Percentiles rank a stretch among this genome's conserved stretches.
Evolutionary conservation across 2,888 invertebrate species (phyloP).

Genomic region (Phoronis australis): DNA sequence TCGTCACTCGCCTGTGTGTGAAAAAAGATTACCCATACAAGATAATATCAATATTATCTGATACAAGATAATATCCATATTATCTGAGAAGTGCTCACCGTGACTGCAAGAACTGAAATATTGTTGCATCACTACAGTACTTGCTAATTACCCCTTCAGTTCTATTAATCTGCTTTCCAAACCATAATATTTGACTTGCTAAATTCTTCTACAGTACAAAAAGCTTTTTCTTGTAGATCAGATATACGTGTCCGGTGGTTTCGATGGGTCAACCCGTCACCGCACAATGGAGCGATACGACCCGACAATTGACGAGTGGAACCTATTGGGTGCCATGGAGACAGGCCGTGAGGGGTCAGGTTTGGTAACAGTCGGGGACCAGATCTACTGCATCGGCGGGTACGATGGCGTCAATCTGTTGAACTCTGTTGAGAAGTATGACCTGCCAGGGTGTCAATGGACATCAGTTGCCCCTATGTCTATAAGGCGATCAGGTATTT

Average conservation of each 20-base stretch:
- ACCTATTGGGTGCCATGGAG: slow-evolving; percentile 35
- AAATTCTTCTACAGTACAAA: no score
- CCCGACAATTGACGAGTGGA: slow-evolving; percentile 44
- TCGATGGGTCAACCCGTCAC: slow-evolving; percentile 48
- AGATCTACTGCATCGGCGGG: slow-evolving; percentile 49
- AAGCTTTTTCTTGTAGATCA: slow-evolving; percentile 26
- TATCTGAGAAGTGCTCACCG: no score
- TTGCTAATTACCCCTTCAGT: no score
- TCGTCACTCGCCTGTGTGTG: no score
- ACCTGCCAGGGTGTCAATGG: slow-evolving; percentile 40
- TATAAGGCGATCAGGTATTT: slow-evolving; percentile 46
- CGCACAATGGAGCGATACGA: slow-evolving; percentile 48
- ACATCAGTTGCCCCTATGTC: slow-evolving; percentile 43
- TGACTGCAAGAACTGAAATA: no score
- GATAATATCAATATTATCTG: no score
- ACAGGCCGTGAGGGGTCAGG: slow-evolving; percentile 48
- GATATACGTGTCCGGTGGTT: slow-evolving; percentile 51
- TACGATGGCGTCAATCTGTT: slow-evolving; percentile 50
- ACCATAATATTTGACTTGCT: no score
- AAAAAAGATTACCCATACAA: no score
- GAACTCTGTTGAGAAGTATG: slow-evolving; percentile 44
- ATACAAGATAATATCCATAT: no score
- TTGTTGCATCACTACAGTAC: no score
- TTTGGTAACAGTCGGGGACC: slow-evolving; percentile 44
- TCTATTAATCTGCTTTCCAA: no score